phyloP scores from a whole-genome alignment of 2,797 vertebrate species.

The Huso huso region DNA sequence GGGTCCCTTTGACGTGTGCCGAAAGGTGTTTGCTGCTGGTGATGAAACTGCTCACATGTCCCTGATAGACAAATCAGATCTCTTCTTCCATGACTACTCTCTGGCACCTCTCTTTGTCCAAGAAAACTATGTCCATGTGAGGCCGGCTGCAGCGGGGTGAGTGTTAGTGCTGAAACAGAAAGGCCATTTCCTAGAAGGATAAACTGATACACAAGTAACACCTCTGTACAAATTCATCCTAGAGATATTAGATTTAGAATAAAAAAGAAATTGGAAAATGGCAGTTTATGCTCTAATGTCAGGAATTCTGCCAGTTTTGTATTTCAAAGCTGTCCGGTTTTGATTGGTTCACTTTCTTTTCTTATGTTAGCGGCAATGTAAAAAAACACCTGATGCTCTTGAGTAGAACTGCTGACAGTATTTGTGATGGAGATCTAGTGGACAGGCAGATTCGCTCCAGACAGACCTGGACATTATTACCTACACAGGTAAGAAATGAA shows the following conservation, averaged over 20 bases:
- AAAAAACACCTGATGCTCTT: slow-evolving; percentile 87
- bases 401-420: slow-evolving; percentile 91
- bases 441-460: slow-evolving; percentile 80
- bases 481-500: slow-evolving; percentile 74
- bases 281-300: too few species aligned
- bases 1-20: slow-evolving; percentile 91
- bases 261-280: too few species aligned
- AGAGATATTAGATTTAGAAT: too few species aligned
- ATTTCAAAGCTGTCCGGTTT: neutral
- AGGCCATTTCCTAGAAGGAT: neutral
- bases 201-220: neutral
- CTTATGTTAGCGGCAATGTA: slow-evolving; percentile 58
- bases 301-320: neutral
- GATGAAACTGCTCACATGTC: slow-evolving; percentile 79
- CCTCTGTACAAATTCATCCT: too few species aligned
- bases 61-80: slow-evolving; percentile 87
- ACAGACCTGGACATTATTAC: slow-evolving; percentile 91
- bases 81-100: slow-evolving; percentile 97
- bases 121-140: slow-evolving; percentile 88
- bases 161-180: slow-evolving; percentile 22
- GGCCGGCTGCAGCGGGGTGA: slow-evolving; percentile 82
- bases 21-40: slow-evolving; percentile 78
- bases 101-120: slow-evolving; percentile 92
- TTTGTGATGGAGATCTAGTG: slow-evolving; percentile 89
- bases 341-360: slow-evolving; percentile 2